Conservation (phyloP, 1,140 invertebrate species). For the Batillaria attramentaria region DNA sequence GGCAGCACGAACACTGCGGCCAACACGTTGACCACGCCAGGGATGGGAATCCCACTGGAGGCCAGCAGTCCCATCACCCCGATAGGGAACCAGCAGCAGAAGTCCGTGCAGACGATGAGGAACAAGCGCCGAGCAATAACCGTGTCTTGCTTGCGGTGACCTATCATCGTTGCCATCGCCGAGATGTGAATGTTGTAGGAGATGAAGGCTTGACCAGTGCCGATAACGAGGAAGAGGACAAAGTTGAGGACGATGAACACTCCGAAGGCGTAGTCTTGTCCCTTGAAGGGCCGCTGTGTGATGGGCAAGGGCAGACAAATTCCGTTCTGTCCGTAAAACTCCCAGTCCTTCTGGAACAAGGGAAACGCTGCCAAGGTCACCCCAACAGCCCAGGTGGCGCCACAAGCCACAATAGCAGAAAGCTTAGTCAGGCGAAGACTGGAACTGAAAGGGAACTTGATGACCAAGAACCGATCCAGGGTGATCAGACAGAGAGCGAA, state of each 20-base stretch:
- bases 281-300: constrained; percentile 16
- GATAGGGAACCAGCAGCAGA: constrained; percentile 35
- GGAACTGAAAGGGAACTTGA: constrained; percentile 57
- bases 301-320: constrained; percentile 49
- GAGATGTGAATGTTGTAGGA: constrained; percentile 33
- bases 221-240: constrained; percentile 40
- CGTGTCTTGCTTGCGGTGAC: constrained; percentile 15
- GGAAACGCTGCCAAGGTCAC: constrained; percentile 35
- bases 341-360: constrained; percentile 28
- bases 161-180: not conserved
- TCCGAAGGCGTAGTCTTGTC: constrained; percentile 42
- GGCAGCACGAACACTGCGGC: constrained; percentile 49
- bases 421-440: constrained; percentile 25
- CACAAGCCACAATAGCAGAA: constrained; percentile 16
- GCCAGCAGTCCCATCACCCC: constrained; percentile 36
- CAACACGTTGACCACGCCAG: constrained; percentile 46
- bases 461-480: constrained; percentile 51
- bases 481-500: constrained; percentile 47
- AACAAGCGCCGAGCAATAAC: constrained; percentile 39
- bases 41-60: constrained; percentile 32
- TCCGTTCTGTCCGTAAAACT: constrained; percentile 45
- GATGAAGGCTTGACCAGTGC: constrained; percentile 43
- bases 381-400: constrained; percentile 28
- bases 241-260: constrained; percentile 48
- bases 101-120: constrained; percentile 39